Evolutionary conservation across 2,888 invertebrate genomes (phyloP), one percentile per base, ranked within the genome.

Genomic region (Drosophila siamana): DNA sequence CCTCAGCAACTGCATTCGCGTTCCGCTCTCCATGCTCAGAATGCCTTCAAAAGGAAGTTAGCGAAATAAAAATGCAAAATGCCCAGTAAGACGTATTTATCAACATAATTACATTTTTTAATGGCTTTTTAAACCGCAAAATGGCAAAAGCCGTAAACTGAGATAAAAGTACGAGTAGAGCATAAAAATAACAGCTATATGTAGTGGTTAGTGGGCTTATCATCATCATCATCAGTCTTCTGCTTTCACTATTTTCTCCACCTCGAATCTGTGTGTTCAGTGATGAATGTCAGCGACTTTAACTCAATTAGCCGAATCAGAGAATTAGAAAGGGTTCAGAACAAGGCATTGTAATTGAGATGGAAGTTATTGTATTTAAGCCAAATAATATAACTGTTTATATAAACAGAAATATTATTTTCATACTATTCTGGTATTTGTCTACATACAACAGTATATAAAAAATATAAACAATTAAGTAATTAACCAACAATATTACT

Each of bases 21-120:
- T n/a, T n/a, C n/a, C n/a, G n/a, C n/a, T n/a, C 41, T 16, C 8
- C 56, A 36, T 26, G 3, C 28, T 26, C 44, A 30, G 57, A 50
- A 46, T 43, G 65, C 40, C 64, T 69, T 72, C 74, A 64, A 71
- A 69, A 74, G 84, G 67, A 80, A 84, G 74, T 80, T 66, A 65
- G 69, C 54, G 59, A 69, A 72, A 74, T 24, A 70, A 55, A 73
- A 68, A 81, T 80, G 81, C 82, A 85, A 83, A 85, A 72, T 83
- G 80, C 80, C 74, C 71, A 72, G 79, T 69, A 83, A 88, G 75
- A 86, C 78, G 80, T 89, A 89, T 90, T 89, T 90, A 87, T 89
- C 89, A 90, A 89, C 86, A 90, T 90, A 90, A 90, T 90, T 90
- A 89, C 89, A 89, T 89, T 90, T 89, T 90, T 90, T 90, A 90